Base-by-base conservation (phyloP, 2,113 vertebrate species). In the Clarias macrocephalus region DNA sequence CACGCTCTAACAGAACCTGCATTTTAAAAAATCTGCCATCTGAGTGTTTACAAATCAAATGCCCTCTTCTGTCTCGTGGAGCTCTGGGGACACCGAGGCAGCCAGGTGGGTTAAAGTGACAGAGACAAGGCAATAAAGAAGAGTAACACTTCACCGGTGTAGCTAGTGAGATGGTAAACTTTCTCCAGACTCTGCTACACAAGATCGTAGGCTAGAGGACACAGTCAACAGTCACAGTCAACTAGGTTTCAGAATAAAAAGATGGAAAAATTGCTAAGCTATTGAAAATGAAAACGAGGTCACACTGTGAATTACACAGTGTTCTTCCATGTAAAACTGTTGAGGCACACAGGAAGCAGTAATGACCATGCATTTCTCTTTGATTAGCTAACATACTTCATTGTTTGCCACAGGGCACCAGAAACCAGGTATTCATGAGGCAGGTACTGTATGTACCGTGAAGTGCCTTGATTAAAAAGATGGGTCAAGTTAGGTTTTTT, bases 371-470 rank as follows among this genome's bases (percentile, higher is more conserved):
- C 83, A 88, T 88, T 90, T 57, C 23, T 54, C 70, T 88, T 82
- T 93, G 92, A 93, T 93, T 93, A 93, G 87, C 81, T 65, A 86
- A 87, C 87, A 72, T 73, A 86, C 88, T 92, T 93, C 88, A 89
- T 83, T 86, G 88, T 77, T 89, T 91, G 90, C 91, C 88, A 88
- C 87, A 23, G 89, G 92, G 90, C 87, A 89, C 84, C 59, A 72
- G 85, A 91, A 80, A 76, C 80, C 83, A 91, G 88, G 90, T 92
- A 91, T 91, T 93, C 92, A 93, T 92, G 91, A 93, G 90, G 92
- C 91, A 94, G 92, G 94, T 93, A 42, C 42, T 6, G 42, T 42
- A 93, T 86, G 42, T 90, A 81, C 82, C 89, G 89, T 88, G 87
- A 59, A 65, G 68, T 48, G 85, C 57, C 70, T 16, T 85, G 63